Evolutionary conservation across 2,113 vertebrate species (phyloP).

Genomic region (Accipiter cooperii): DNA sequence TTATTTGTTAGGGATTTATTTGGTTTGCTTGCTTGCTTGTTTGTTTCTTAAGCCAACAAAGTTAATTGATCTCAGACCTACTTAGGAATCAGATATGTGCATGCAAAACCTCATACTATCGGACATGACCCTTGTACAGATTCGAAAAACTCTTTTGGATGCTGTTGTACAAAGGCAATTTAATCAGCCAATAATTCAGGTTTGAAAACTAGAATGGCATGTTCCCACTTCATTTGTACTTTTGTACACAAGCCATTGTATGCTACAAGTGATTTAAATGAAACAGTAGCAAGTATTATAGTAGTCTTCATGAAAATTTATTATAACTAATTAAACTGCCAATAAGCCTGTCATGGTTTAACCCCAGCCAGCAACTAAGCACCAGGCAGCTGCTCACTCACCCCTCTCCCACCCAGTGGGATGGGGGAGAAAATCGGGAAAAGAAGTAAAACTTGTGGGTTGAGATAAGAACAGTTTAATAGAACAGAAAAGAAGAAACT

Average conservation of each 20-base stretch:
- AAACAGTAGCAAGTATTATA: not conserved
- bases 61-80: not conserved
- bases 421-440: no score
- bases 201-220: not conserved
- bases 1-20: not conserved
- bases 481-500: no score
- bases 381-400: no score
- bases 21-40: not conserved
- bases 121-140: not conserved
- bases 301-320: not conserved
- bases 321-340: not conserved
- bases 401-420: no score
- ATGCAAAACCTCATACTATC: not conserved
- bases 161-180: not conserved
- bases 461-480: no score
- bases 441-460: no score
- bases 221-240: not conserved
- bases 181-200: not conserved
- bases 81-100: not conserved
- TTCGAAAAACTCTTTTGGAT: not conserved
- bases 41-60: not conserved
- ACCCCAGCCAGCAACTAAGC: no score
- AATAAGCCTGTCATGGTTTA: not conserved
- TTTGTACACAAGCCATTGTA: not conserved
- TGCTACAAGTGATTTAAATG: not conserved